A percentile compares a stretch with the other conserved stretches of the same genome.
These are phyloP conservation scores for Spilosoma lubricipeda DNA, from an alignment of 2,888 invertebrate species.

Conservation along the genomic window DNA sequence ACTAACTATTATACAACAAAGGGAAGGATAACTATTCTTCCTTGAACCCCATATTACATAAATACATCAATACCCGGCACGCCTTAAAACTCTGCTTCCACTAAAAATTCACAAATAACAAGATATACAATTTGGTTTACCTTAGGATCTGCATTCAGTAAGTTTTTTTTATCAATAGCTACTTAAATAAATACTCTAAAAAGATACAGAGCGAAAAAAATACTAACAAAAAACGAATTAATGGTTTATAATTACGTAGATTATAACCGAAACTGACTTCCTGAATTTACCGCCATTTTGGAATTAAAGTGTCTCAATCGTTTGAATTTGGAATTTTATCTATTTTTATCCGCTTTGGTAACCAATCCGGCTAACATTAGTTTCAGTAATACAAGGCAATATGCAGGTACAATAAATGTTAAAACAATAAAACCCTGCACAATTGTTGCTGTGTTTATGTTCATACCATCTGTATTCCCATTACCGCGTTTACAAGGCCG, in stretches of 20 bases:
- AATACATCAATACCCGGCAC: neutral
- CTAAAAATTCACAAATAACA: neutral
- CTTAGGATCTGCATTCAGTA: neutral
- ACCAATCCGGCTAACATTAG: neutral
- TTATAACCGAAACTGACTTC: too few species aligned
- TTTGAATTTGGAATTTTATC: neutral
- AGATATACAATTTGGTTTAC: neutral
- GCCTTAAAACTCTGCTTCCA: neutral
- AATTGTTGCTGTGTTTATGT: conserved; percentile 18
- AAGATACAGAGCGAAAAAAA: neutral
- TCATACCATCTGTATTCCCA: conserved; percentile 22
- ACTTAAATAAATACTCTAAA: neutral
- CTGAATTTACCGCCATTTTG: neutral
- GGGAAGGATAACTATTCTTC: too few species aligned
- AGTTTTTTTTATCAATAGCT: neutral
- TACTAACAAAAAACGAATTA: too few species aligned
- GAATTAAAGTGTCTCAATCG: neutral
- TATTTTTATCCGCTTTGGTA: neutral
- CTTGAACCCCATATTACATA: neutral
- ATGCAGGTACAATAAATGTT: conserved; percentile 14
- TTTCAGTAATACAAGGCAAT: neutral
- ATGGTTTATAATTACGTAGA: too few species aligned
- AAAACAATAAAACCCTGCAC: conserved; percentile 17
- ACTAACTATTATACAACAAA: neutral
- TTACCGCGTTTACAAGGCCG: conserved; percentile 27